Base-by-base conservation (phyloP, 2,888 invertebrate genomes). In the Patella ulyssiponensis region DNA sequence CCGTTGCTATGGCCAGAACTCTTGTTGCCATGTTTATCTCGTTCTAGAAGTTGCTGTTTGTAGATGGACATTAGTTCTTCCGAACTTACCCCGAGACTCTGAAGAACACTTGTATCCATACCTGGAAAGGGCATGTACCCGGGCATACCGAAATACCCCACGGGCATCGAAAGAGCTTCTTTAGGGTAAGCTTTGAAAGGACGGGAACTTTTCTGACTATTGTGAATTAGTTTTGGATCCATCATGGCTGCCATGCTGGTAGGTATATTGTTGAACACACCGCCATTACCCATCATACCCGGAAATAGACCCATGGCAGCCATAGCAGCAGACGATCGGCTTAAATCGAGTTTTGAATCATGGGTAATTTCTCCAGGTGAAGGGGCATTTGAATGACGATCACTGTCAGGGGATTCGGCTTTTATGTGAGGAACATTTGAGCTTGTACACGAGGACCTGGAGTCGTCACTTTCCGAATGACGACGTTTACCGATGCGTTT, bases 111-210 rank as follows among this genome's bases (percentile, higher is more conserved):
- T 23, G 82, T 79, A 80, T 89, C 88, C 79, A 87, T 81, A 33
- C 84, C 82, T 52, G 87, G 82, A 70, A 86, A 82, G 51, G 88
- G 85, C 64, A 84, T 81, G 73, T 86, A 76, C 74, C 87, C 85
- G 52, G 89, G 87, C 69, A 86, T 74, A 27, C 85, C 89, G 82
- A 89, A 89, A 72, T 89, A 86, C n/a, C 93, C 90, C 82, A 94
- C 88, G 2, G 90, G 88, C 77, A 96, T 89, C 69, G 94, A 92
- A 44, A 95, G 87, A 0, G 95, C 94, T 88, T 95, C 94, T 82
- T 94, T 94, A 0, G 95, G 95, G 87, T 95, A 95, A 0, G 95
- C 95, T 81, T 91, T 91, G 81, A 92, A 92, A 17, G 91, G 92
- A 76, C 92, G 88, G 74, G 86, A 86, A 17, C 80, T 82, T 74